A percentile compares a stretch with the other conserved stretches of the same genome.
Conservation (phyloP, 1,140 invertebrate genomes). For the Leptinotarsa defecta region DNA sequence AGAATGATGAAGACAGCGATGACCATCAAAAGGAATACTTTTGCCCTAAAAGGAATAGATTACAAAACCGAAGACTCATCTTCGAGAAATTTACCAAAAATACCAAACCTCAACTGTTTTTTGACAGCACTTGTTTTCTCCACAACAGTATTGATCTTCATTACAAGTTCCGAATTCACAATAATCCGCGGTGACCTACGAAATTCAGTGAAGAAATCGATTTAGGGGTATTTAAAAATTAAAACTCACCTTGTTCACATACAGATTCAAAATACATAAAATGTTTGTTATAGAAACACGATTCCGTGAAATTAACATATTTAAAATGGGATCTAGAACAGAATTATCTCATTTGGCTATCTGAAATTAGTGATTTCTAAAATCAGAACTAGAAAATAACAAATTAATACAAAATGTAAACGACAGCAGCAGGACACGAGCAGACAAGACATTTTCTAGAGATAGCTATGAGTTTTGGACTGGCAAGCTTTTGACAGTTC, state of each 20-base stretch:
- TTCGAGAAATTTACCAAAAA: conserved; percentile 14
- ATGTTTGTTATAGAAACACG: background rate
- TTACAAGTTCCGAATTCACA: conserved; percentile 20
- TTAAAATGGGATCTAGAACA: no score
- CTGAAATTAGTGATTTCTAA: no score
- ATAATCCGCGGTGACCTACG: conserved; percentile 9
- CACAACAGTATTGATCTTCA: conserved; percentile 22
- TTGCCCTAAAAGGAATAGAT: conserved; percentile 14
- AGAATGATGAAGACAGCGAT: background rate
- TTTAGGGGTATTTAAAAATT: background rate
- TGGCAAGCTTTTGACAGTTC: no score
- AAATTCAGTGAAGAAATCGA: background rate
- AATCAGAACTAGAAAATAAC: no score
- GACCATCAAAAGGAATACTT: conserved; percentile 11
- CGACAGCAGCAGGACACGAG: no score
- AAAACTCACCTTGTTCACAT: conserved; percentile 6
- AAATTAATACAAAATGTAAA: no score
- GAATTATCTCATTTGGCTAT: no score
- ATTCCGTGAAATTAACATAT: background rate
- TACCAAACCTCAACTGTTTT: conserved; percentile 21
- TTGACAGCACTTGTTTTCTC: conserved; percentile 21
- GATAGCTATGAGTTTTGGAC: no score
- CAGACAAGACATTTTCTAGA: no score
- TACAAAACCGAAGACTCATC: background rate
- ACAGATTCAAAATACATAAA: background rate